A percentile compares a stretch with the other conserved stretches of the same genome.
phyloP scores from a whole-genome alignment of 2,888 invertebrate species.

The Nomada goodeniana region DNA sequence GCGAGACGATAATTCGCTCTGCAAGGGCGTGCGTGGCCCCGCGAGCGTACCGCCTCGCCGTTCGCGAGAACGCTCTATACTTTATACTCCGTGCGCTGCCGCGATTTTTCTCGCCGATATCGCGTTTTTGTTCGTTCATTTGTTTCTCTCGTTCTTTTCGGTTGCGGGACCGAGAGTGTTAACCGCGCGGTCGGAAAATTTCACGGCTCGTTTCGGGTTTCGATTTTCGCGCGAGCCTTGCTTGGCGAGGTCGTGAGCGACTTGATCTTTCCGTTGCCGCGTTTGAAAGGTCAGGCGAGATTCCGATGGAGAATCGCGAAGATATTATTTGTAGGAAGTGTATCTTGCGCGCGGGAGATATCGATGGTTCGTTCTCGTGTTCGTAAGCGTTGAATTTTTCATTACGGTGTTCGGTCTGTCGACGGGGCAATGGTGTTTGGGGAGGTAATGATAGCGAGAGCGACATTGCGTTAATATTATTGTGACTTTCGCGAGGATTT shows the following conservation, averaged over 20 bases:
- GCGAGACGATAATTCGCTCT: conserved; percentile 62
- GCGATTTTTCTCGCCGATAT: background rate
- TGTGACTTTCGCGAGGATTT: no score
- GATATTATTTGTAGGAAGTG: background rate
- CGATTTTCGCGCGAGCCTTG: background rate
- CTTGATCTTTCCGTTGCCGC: conserved; percentile 17
- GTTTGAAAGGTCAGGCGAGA: conserved; percentile 14
- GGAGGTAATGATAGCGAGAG: no score
- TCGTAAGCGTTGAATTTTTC: no score
- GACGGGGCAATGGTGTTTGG: no score
- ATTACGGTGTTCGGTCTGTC: no score
- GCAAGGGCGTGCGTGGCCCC: conserved; percentile 44
- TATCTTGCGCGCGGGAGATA: no score
- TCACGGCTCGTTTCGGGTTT: background rate
- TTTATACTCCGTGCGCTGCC: conserved; percentile 31
- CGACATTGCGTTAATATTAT: no score
- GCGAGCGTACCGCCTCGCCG: conserved; percentile 43
- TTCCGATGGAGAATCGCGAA: background rate
- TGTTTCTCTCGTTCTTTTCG: no score
- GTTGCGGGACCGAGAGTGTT: no score
- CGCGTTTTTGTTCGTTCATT: background rate
- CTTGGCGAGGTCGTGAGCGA: background rate
- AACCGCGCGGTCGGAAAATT: background rate
- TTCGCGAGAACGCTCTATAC: conserved; percentile 39
- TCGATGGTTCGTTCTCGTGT: no score